Evolutionary conservation across 2,888 invertebrate species (phyloP).

Genomic region (Ectobius pallidus): DNA sequence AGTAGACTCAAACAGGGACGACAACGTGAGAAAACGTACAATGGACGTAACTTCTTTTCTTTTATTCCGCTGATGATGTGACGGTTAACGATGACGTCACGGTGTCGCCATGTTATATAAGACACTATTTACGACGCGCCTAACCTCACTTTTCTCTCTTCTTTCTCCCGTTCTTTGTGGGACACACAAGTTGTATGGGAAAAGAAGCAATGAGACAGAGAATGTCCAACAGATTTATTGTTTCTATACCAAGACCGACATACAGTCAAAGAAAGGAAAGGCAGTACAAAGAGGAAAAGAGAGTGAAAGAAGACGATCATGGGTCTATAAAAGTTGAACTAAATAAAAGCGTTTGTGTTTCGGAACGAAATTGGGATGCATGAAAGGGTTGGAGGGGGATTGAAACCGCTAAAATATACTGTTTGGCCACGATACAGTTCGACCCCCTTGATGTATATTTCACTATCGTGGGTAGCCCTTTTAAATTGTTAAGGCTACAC

Average conservation of each 20-base stretch:
- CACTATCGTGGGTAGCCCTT: background rate
- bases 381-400: no score
- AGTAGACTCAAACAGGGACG: background rate
- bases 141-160: background rate
- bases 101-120: conserved; percentile 23
- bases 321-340: background rate
- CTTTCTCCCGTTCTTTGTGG: background rate
- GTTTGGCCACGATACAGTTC: background rate
- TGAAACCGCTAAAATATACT: background rate
- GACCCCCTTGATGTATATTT: background rate
- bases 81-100: conserved; percentile 33
- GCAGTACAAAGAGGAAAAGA: background rate
- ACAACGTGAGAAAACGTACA: background rate
- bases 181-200: no score
- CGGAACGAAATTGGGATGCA: no score
- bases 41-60: background rate
- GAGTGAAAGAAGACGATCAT: conserved; percentile 7
- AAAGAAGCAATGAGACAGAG: background rate
- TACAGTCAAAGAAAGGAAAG: background rate
- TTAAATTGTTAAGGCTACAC: background rate
- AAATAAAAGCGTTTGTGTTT: background rate
- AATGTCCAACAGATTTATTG: background rate
- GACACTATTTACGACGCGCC: conserved; percentile 33
- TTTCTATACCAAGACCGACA: background rate
- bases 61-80: conserved; percentile 19